Base-by-base conservation (phyloP, 2,797 vertebrate species). In the Limosa lapponica region DNA sequence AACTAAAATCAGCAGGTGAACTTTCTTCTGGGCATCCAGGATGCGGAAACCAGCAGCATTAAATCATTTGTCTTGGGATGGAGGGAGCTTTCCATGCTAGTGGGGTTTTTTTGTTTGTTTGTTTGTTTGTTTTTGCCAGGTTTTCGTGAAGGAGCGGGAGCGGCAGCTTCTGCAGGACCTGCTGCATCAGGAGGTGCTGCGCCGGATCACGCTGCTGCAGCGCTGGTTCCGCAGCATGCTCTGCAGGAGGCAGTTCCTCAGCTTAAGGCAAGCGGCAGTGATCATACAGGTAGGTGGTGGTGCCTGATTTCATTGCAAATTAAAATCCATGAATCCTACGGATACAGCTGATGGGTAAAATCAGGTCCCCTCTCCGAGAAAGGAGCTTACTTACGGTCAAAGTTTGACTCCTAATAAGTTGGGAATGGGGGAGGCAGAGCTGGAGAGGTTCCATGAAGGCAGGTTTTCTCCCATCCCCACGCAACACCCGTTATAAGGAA, bases 131-230 rank as follows among this genome's bases (percentile, higher is more conserved):
- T 59, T 82, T 19, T 77, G 10, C 55, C 96, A 99, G 99, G 99
- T 99, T 89, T 99, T 99, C 85, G 39, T 99, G 93, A 99, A 98
- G 93, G 99, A 99, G 84, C 98, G 97, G 17, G 99, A 98, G 77
- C 98, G 99, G 24, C 99, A 99, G 97, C 97, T 96, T 49, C 97
- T 99, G 46, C 99, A 99, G 97, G 99, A 98, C 62, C 83, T 98
- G 65, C 98, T 99, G 86, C 99, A 99, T 89, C 96, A 96, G 72
- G 99, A 99, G 90, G 99, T 99, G 48, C 98, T 99, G 88, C 97
- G 97, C 84, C 98, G 99, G 54, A 99, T 99, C 65, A 96, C 98
- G 13, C 92, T 98, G 49, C 97, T 99, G 94, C 99, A 99, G 96
- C 98, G 95, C 44, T 98, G 98, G 81, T 99, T 99, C 97, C 98